A percentile compares a stretch with the other conserved stretches of the same genome.
Conservation (phyloP, 1,140 invertebrate species). For the Muscidifurax raptorellus region DNA sequence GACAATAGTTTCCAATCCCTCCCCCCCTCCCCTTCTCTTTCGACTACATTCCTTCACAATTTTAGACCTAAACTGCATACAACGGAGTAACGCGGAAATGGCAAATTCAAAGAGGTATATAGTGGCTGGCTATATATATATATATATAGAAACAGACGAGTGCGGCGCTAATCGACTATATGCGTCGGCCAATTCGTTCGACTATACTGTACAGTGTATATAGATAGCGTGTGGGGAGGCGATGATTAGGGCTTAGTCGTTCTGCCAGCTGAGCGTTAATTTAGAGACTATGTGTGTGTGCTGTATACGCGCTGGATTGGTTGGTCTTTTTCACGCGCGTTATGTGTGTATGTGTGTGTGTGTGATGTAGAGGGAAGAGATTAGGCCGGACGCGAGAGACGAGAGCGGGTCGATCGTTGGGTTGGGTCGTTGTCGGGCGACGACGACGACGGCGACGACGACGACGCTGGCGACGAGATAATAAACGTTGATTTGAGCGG, state of each 20-base stretch:
- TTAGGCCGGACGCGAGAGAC: neutral
- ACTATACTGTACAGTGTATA: neutral
- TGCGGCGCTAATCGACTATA: neutral
- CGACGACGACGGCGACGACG: neutral
- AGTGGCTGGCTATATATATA: too few species aligned
- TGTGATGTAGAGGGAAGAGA: neutral
- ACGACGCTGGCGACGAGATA: neutral
- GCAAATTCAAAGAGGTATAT: neutral
- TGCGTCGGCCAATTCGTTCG: slow-evolving; percentile 16
- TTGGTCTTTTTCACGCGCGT: neutral
- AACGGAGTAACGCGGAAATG: neutral
- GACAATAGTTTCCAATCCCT: neutral
- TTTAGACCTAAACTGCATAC: neutral
- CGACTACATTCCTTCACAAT: neutral
- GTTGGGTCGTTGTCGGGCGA: neutral
- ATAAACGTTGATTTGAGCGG: slow-evolving; percentile 1
- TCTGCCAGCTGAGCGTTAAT: neutral
- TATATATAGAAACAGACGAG: slow-evolving; percentile 20
- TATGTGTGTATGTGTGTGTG: neutral
- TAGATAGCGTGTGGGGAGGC: neutral
- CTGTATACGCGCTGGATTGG: too few species aligned
- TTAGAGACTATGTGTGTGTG: neutral
- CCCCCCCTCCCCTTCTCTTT: neutral
- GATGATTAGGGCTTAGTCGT: slow-evolving; percentile 12
- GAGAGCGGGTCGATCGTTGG: neutral